Evolutionary conservation across 2,888 invertebrate genomes (phyloP).

Genomic region (Ophion costatus): DNA sequence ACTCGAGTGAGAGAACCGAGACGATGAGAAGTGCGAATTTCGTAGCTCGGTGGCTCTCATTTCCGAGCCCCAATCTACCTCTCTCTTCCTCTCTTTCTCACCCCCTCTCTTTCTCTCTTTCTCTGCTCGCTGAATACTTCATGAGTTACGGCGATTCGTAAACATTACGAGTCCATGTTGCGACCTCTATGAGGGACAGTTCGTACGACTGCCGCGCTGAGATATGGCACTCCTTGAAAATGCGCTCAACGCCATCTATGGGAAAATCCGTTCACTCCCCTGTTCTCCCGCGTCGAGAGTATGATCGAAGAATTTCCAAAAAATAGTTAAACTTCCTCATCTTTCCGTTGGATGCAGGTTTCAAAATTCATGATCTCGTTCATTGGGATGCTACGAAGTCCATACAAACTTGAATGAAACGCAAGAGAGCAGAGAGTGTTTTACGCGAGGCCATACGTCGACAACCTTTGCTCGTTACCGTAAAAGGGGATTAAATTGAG

Average conservation of each 20-base stretch:
- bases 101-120: conserved; percentile 30
- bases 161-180: background rate
- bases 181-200: conserved; percentile 2
- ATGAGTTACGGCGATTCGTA: conserved; percentile 34
- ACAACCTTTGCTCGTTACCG: too few species aligned
- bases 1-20: conserved; percentile 10
- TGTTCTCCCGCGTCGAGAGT: too few species aligned
- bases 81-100: conserved; percentile 33
- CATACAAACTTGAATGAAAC: too few species aligned
- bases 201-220: background rate
- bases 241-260: conserved; percentile 9
- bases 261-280: background rate
- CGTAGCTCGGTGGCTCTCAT: conserved; percentile 23
- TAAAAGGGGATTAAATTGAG: too few species aligned
- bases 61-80: background rate
- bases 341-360: too few species aligned
- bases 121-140: conserved; percentile 42
- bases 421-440: too few species aligned
- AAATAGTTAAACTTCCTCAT: too few species aligned
- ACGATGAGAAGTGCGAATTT: conserved; percentile 45
- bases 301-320: too few species aligned
- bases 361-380: too few species aligned
- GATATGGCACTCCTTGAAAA: background rate
- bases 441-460: too few species aligned
- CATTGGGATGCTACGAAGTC: too few species aligned